These are phyloP conservation scores for Lytechinus variegatus DNA, from an alignment of 35 echinoderm and acorn worm genomes.

Conservation along the genomic window DNA sequence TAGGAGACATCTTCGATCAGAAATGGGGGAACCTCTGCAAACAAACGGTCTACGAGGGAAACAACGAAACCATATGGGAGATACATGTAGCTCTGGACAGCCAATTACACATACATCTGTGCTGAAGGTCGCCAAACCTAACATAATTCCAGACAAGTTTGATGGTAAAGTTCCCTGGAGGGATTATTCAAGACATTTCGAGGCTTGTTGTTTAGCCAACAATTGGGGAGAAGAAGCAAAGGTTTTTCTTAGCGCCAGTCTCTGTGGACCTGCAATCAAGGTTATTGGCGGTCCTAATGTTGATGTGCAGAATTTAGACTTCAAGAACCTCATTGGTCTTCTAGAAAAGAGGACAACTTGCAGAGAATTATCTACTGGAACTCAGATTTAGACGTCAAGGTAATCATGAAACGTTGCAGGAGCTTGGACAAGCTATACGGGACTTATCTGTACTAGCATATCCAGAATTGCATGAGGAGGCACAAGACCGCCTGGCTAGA, in stretches of 20 bases:
- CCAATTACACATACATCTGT: too few species aligned
- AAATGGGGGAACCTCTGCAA: too few species aligned
- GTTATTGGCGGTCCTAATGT: background rate
- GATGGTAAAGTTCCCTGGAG: background rate
- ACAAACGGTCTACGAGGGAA: too few species aligned
- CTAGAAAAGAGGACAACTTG: background rate
- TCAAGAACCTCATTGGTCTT: background rate
- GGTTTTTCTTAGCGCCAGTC: background rate
- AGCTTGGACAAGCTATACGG: slow-evolving; percentile 40
- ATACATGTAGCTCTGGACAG: too few species aligned
- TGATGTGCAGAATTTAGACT: background rate
- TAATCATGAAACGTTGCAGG: slow-evolving; percentile 11
- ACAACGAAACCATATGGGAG: too few species aligned
- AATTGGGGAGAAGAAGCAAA: background rate
- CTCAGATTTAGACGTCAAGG: slow-evolving; percentile 6
- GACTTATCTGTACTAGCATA: slow-evolving; percentile 45
- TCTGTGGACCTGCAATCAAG: background rate
- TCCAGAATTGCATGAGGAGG: background rate
- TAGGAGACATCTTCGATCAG: too few species aligned
- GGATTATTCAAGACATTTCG: background rate
- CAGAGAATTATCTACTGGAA: slow-evolving; percentile 53
- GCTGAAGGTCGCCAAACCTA: background rate
- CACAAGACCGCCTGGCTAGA: background rate
- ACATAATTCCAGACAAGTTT: background rate
- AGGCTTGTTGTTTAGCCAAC: background rate